Conservation (phyloP, 2,797 vertebrate species). For the Anabacerthia variegaticeps region DNA sequence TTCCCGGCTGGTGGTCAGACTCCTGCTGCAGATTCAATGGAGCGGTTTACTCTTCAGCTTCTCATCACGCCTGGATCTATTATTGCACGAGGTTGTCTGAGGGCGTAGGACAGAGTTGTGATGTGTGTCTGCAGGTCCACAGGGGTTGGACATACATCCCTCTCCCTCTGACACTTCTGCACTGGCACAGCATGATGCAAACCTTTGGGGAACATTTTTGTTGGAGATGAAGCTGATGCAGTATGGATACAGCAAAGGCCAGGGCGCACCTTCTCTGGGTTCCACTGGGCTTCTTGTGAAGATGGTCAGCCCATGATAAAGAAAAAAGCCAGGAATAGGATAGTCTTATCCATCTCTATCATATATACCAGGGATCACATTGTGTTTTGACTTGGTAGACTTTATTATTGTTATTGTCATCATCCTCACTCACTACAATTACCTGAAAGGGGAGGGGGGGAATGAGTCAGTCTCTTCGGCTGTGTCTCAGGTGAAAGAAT, state of each 20-base stretch:
- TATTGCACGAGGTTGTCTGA: accelerated
- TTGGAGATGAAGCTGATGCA: neutral
- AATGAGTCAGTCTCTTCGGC: neutral
- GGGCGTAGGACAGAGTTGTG: neutral
- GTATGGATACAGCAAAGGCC: neutral
- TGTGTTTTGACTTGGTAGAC: neutral
- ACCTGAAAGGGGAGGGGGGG: neutral
- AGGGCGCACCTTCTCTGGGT: neutral
- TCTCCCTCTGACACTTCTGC: neutral
- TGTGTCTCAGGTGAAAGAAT: neutral
- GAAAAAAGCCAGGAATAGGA: neutral
- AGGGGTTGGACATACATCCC: neutral
- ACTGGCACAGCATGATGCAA: neutral
- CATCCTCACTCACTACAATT: neutral
- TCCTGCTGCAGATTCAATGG: neutral
- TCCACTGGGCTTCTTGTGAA: neutral
- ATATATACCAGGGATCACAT: accelerated
- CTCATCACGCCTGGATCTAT: accelerated
- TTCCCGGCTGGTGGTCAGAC: neutral
- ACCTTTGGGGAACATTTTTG: neutral
- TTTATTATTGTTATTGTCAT: neutral
- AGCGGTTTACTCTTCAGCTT: neutral
- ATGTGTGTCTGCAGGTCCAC: neutral
- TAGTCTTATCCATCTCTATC: neutral
- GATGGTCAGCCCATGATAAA: neutral